Evolutionary conservation across 2,797 vertebrate genomes (phyloP), one percentile per base, ranked within the genome.

Genomic region (Kryptopterus vitreolus): DNA sequence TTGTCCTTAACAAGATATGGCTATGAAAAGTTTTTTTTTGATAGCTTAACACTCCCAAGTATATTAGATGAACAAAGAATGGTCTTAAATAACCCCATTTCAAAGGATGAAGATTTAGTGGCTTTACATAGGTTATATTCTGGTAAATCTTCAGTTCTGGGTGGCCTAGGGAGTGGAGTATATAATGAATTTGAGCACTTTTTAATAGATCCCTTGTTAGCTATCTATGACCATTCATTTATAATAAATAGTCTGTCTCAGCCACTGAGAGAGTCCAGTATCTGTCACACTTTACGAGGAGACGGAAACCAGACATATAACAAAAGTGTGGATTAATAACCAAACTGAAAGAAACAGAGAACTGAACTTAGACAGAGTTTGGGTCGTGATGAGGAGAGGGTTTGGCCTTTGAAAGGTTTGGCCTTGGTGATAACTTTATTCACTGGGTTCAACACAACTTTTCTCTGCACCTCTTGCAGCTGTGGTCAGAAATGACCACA

Each of bases 1-100:
- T 62, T 76, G 35, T 48, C 3, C 38, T 62, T 3, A 62, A 48
- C 22, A 76, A 31, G 48, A 20, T 76, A 48, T 13, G 50, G 15
- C 24, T 63, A 76, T 62, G 58, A 8, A 76, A 76, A 43, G 0
- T 20, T 76, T 52, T 48, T 63, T 62, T 63, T n/a, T n/a, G n/a
- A n/a, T 31, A 7, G 20, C 11, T 43, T 59, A 76, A 48, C 35
- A 1, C 73, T 76, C 55, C 57, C 15, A 29, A 62, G 6, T 62
- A 62, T 62, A 76, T 76, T 58, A 62, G 38, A 76, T 38, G 57
- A n/a, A n/a, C n/a, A n/a, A n/a, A n/a, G n/a, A 63, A 62, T 22
- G 35, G n/a, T 50, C 15, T 1, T 62, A 4, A 61, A 76, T 29
- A 58, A n/a, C n/a, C 74, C 57, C 26, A 76, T 76, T 63, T 76